These are phyloP conservation scores for Hydrocynus forskahlii DNA, from an alignment of 2,797 vertebrate species.

Conservation along the genomic window DNA sequence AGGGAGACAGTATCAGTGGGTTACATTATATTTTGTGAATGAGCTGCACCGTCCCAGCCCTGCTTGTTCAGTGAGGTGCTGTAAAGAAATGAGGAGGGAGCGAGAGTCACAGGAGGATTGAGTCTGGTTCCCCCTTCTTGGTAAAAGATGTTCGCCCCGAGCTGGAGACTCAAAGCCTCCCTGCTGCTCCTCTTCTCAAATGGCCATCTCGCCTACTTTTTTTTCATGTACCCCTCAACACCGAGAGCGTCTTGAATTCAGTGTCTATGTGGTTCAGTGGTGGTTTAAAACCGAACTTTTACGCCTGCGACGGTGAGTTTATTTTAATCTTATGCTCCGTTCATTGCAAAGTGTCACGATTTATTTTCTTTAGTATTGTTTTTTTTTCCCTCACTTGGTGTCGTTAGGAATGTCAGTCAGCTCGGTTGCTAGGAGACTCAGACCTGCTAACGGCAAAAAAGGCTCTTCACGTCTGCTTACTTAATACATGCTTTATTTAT, in stretches of 20 bases:
- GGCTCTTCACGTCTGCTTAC: background rate
- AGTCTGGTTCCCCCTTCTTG: slow-evolving; percentile 42
- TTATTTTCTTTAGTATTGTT: background rate
- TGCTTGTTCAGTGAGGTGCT: slow-evolving; percentile 28
- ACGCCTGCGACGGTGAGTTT: slow-evolving; percentile 8
- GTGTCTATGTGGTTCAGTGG: slow-evolving; percentile 19
- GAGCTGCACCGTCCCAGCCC: background rate
- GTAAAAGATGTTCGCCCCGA: slow-evolving; percentile 51
- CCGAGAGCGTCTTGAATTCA: slow-evolving; percentile 58
- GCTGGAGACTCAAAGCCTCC: slow-evolving; percentile 56
- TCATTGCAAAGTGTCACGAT: background rate
- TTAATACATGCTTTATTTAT: too few species aligned
- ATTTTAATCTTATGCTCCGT: background rate
- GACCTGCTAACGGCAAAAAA: background rate
- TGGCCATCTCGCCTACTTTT: slow-evolving; percentile 61
- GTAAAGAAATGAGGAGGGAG: slow-evolving; percentile 29
- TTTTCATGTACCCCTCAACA: slow-evolving; percentile 54
- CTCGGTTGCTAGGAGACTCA: background rate
- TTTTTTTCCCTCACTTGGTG: background rate
- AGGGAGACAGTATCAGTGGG: background rate
- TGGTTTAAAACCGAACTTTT: background rate
- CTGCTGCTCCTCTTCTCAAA: slow-evolving; percentile 55
- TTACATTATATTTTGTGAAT: background rate
- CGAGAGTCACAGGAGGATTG: slow-evolving; percentile 39
- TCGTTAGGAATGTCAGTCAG: background rate